Conservation (phyloP, 2,113 vertebrate species). For the Xerus inauris region DNA sequence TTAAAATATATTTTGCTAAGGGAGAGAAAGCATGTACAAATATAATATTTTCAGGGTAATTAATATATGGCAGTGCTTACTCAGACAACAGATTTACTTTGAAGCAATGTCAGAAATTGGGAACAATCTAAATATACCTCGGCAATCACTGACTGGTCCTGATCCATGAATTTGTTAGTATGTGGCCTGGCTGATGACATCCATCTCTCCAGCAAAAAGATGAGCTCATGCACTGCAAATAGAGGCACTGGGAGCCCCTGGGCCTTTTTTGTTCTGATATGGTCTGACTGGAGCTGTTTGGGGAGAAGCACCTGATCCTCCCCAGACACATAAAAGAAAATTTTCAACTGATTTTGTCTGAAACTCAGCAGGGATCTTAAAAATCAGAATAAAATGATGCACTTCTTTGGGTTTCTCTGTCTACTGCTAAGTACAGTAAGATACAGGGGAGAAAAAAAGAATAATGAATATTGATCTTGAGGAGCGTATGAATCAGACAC, state of each 20-base stretch:
- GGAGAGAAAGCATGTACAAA: conserved; percentile 48
- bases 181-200: not conserved
- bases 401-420: conserved; percentile 47
- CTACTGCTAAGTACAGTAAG: conserved; percentile 65
- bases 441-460: not conserved
- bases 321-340: not conserved
- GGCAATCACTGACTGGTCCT: not conserved
- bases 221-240: not conserved
- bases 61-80: conserved; percentile 19
- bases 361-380: not conserved
- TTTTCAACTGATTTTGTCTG: conserved; percentile 20
- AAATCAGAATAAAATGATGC: conserved; percentile 36
- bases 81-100: conserved; percentile 58
- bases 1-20: conserved; percentile 31
- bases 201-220: not conserved
- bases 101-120: conserved; percentile 51
- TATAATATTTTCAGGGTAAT: conserved; percentile 61
- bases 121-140: conserved; percentile 41
- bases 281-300: not conserved
- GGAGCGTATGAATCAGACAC: not conserved
- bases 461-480: not conserved
- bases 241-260: accelerated
- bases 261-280: not conserved
- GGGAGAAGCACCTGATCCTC: not conserved
- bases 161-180: not conserved